Percentiles rank a stretch among this genome's conserved stretches.
These are phyloP conservation scores for Scaptodrosophila lebanonensis DNA, from an alignment of 1,140 invertebrate species.

Conservation along the genomic window DNA sequence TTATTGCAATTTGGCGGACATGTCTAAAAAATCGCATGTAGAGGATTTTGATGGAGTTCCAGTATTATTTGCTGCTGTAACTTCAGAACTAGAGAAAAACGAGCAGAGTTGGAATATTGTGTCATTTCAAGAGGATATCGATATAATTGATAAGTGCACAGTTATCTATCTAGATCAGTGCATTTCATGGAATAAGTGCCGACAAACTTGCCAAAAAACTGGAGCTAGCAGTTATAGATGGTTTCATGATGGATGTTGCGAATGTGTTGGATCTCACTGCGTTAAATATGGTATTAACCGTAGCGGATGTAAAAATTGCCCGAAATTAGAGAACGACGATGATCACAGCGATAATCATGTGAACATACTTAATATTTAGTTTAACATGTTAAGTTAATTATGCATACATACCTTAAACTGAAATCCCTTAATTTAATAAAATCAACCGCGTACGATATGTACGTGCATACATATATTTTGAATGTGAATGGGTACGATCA, in stretches of 20 bases:
- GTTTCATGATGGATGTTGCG: slow-evolving; percentile 97
- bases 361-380: too few species aligned
- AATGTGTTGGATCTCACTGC: slow-evolving; percentile 89
- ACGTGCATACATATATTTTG: too few species aligned
- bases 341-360: too few species aligned
- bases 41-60: slow-evolving; percentile 89
- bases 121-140: slow-evolving; percentile 84
- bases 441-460: too few species aligned
- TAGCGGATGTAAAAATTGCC: slow-evolving; percentile 50
- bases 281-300: slow-evolving; percentile 80
- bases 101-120: slow-evolving; percentile 84
- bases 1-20: slow-evolving; percentile 17
- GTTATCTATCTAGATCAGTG: slow-evolving; percentile 94
- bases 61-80: slow-evolving; percentile 88
- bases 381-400: too few species aligned
- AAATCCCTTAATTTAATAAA: too few species aligned
- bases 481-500: too few species aligned
- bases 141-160: slow-evolving; percentile 85
- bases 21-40: slow-evolving; percentile 88
- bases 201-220: slow-evolving; percentile 52
- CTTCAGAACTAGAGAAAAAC: slow-evolving; percentile 83
- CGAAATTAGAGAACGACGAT: slow-evolving; percentile 34
- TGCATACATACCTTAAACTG: too few species aligned
- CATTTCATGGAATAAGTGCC: slow-evolving; percentile 89
- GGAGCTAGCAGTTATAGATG: slow-evolving; percentile 80